Evolutionary conservation across 1,140 invertebrate species (phyloP), one percentile per base, ranked within the genome.

Genomic region (Drosophila punjabiensis): DNA sequence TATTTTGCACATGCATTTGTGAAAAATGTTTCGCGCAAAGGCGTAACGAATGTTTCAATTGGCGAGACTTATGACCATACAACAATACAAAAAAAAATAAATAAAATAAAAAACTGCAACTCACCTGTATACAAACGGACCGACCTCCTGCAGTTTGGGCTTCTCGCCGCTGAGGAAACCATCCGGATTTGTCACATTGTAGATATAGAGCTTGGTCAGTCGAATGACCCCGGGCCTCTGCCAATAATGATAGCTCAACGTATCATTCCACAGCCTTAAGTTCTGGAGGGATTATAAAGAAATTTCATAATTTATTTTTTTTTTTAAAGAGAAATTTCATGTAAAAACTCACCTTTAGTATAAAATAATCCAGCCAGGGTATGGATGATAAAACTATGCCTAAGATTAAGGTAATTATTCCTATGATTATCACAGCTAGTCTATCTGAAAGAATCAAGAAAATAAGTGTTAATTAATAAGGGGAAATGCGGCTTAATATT

Each of bases 181-280:
- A 50, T 97, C 96, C 0, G 96, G 95, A 92, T 98, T 98, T 16
- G 97, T 97, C 32, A 97, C 96, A 92, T 98, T 98, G 94, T 97
- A 98, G 87, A 98, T 96, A 91, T 97, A 98, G 13, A 97, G 96
- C 95, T 98, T 98, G 75, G 98, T 97, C 61, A 98, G 94, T 70
- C 98, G 95, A 61, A 97, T 96, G 10, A 99, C 96, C 0, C 98
- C 97, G 0, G 97, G 97, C 80, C 97, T 96, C 85, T 97, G 96
- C 98, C 98, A 99, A 92, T 98, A 97, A 70, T 98, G 96, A 94
- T 97, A 98, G 82, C 97, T 96, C 32, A 98, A 87, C 0, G 97
- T 97, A 13, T 96, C 96, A 92, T 98, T 97, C 95, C 96, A 96
- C 79, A 98, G 93, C 92, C 95, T 95, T 78, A 98, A 94, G 94